Evolutionary conservation across 35 echinoderm and acorn worm species (phyloP).

Genomic region (Hemicentrotus pulcherrimus): DNA sequence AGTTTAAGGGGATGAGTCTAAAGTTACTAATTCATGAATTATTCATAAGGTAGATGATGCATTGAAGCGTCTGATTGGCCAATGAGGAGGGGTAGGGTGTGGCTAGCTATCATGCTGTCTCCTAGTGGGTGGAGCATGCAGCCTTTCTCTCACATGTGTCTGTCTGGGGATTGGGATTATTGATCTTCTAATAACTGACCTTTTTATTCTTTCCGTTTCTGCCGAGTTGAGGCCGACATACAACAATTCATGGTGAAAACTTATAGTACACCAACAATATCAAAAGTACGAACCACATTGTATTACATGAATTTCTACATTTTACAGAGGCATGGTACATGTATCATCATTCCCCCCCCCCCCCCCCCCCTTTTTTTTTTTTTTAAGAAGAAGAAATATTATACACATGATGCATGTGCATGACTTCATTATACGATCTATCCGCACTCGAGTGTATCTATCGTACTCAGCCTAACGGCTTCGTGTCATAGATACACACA

Average conservation of each 20-base stretch:
- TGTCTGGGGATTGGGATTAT: neutral
- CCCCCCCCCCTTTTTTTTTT: too few species aligned
- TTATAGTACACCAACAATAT: too few species aligned
- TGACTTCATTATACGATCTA: too few species aligned
- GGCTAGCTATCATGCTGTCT: slow-evolving; percentile 19
- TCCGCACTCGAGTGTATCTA: too few species aligned
- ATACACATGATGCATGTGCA: too few species aligned
- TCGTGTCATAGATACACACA: too few species aligned
- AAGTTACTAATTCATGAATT: neutral
- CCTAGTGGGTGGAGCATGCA: slow-evolving; percentile 37
- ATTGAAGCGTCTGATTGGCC: slow-evolving; percentile 26
- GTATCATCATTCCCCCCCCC: too few species aligned
- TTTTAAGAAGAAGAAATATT: too few species aligned
- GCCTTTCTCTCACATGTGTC: slow-evolving; percentile 9
- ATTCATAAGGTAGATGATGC: slow-evolving; percentile 21
- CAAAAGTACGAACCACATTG: too few species aligned
- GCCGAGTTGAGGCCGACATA: neutral
- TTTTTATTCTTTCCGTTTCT: neutral
- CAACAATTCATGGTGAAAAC: neutral
- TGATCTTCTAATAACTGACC: neutral
- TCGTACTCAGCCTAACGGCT: too few species aligned
- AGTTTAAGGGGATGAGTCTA: neutral
- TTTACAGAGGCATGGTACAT: too few species aligned
- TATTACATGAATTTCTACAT: too few species aligned
- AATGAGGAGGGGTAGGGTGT: slow-evolving; percentile 10